Percentiles rank a stretch among this genome's conserved stretches.
Conservation (phyloP, 2,888 invertebrate species). For the Quadroppia sp. region DNA sequence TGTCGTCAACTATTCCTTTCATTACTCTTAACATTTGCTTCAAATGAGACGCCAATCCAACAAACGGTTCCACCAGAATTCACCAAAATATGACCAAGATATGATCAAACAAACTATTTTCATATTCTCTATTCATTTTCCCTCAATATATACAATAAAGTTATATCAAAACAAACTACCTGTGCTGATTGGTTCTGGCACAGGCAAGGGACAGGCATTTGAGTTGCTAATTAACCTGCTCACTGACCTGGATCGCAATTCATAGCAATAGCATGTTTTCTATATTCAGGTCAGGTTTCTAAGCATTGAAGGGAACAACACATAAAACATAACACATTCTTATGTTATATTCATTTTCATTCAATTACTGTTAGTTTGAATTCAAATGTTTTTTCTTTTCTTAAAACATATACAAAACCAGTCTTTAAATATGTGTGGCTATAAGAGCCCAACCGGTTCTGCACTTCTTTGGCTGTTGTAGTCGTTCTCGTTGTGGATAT, state of each 20-base stretch:
- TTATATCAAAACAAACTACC: too few species aligned
- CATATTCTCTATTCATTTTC: too few species aligned
- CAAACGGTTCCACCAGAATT: too few species aligned
- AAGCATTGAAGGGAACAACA: not conserved
- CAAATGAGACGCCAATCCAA: too few species aligned
- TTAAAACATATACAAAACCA: constrained; percentile 19
- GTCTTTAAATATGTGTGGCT: constrained; percentile 7
- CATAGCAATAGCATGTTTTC: constrained; percentile 12
- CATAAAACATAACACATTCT: not conserved
- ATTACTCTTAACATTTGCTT: too few species aligned
- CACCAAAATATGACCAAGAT: too few species aligned
- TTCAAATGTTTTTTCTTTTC: not conserved
- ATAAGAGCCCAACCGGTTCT: not conserved
- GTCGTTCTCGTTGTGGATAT: constrained; percentile 5
- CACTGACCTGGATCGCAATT: constrained; percentile 30
- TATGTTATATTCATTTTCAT: not conserved
- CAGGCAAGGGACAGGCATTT: too few species aligned
- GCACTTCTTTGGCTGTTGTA: too few species aligned
- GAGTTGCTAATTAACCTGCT: constrained; percentile 15
- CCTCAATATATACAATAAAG: too few species aligned
- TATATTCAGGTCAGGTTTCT: constrained; percentile 24
- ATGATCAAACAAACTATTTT: too few species aligned
- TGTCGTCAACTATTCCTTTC: too few species aligned
- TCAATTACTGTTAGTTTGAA: constrained; percentile 1
- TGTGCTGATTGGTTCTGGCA: not conserved